Evolutionary conservation across 2,113 vertebrate genomes (phyloP).

Genomic region (Chionomys nivalis): DNA sequence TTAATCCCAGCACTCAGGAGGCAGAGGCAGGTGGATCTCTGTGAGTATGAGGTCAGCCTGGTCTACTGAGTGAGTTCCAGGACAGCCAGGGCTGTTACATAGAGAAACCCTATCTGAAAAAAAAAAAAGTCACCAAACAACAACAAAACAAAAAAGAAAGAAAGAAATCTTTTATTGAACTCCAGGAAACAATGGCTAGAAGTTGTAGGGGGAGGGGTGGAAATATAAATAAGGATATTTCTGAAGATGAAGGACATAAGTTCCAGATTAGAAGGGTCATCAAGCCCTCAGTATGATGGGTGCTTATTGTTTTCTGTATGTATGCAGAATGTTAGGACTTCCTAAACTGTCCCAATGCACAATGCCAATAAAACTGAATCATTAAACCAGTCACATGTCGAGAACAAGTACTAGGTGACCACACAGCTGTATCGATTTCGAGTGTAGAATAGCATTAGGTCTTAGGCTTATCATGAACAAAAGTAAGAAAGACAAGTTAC

Average conservation of each 20-base stretch:
- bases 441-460: neutral
- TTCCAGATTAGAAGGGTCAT: neutral
- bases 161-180: too few relatives aligned
- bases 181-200: too few relatives aligned
- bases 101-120: too few relatives aligned
- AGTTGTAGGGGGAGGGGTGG: too few relatives aligned
- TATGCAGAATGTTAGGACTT: neutral
- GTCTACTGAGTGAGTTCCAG: too few relatives aligned
- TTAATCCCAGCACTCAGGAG: too few relatives aligned
- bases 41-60: too few relatives aligned
- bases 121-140: too few relatives aligned
- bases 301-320: neutral
- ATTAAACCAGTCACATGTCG: neutral
- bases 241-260: neutral
- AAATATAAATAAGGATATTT: neutral
- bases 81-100: too few relatives aligned
- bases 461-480: neutral
- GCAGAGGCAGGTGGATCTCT: too few relatives aligned
- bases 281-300: neutral
- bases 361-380: neutral
- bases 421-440: neutral
- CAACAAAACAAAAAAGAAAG: too few relatives aligned
- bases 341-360: neutral
- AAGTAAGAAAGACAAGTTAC: neutral
- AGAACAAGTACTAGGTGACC: neutral